These are phyloP conservation scores for Lochmaea capreae DNA, from an alignment of 2,888 invertebrate species.

Conservation along the genomic window DNA sequence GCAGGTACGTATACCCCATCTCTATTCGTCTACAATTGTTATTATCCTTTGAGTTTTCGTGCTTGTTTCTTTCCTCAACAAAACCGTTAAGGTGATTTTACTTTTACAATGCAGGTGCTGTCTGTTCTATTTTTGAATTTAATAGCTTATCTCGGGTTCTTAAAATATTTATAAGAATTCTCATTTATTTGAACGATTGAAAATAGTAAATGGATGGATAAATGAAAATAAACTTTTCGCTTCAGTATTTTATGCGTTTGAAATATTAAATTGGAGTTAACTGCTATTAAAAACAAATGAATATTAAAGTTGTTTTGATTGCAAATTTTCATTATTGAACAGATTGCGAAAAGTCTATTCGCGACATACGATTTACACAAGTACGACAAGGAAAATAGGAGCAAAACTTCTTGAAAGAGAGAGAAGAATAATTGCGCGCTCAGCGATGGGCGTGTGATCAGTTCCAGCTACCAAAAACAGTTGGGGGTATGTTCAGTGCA, in stretches of 20 bases:
- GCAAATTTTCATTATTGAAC: too few species aligned
- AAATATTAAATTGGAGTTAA: conserved; percentile 3
- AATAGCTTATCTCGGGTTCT: neutral
- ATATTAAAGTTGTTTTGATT: too few species aligned
- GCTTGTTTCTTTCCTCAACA: conserved; percentile 20
- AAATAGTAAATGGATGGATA: conserved; percentile 10
- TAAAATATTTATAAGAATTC: conserved; percentile 25
- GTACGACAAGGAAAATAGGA: too few species aligned
- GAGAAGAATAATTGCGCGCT: too few species aligned
- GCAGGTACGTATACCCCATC: conserved; percentile 3
- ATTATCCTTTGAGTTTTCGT: conserved; percentile 22
- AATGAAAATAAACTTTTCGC: neutral
- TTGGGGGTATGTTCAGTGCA: too few species aligned
- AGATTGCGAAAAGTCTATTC: too few species aligned
- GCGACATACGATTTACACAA: too few species aligned
- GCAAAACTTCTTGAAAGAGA: too few species aligned
- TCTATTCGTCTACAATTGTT: conserved; percentile 19
- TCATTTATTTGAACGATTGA: conserved; percentile 13
- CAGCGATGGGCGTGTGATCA: too few species aligned
- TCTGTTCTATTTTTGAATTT: conserved; percentile 29
- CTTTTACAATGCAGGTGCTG: conserved; percentile 33
- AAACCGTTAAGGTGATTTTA: conserved; percentile 22
- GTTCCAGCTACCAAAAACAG: too few species aligned
- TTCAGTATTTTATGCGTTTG: neutral
- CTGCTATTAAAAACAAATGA: neutral